A percentile compares a stretch with the other conserved stretches of the same genome.
phyloP scores from a whole-genome alignment of 2,888 invertebrate species.

The Pyrgus malvae region DNA sequence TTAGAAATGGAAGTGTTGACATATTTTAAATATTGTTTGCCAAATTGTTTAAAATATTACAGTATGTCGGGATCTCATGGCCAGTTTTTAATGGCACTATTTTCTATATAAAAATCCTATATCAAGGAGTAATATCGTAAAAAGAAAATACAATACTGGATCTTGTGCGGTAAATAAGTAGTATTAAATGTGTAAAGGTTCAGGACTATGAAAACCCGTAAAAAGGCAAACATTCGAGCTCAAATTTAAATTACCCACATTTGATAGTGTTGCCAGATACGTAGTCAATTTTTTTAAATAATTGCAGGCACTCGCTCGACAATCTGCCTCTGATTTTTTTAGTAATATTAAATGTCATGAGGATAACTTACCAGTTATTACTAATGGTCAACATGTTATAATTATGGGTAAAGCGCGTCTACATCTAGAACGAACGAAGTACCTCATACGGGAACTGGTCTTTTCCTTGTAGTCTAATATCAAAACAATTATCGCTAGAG shows the following conservation, averaged over 20 bases:
- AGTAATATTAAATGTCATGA: conserved; percentile 1
- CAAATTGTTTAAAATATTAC: conserved; percentile 2
- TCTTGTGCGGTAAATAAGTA: too few species aligned
- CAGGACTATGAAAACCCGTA: conserved; percentile 20
- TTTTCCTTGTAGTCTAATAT: conserved; percentile 26
- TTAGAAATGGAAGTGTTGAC: conserved; percentile 25
- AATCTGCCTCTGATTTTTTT: conserved; percentile 9
- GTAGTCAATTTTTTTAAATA: neutral
- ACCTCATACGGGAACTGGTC: conserved; percentile 24
- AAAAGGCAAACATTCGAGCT: conserved; percentile 15
- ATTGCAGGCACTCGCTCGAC: neutral
- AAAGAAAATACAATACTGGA: too few species aligned
- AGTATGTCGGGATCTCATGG: conserved; percentile 11
- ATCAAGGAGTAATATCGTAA: too few species aligned
- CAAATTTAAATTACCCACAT: neutral
- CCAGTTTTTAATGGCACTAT: neutral
- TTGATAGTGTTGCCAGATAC: neutral
- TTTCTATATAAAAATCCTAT: neutral
- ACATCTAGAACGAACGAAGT: conserved; percentile 24
- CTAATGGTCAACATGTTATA: neutral
- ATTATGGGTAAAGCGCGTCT: conserved; percentile 16
- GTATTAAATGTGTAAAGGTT: too few species aligned
- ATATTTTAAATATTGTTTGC: neutral
- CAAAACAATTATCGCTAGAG: conserved; percentile 21
- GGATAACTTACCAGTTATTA: conserved; percentile 17